Conservation (phyloP, 2,888 invertebrate species). For the Onchidella celtica region DNA sequence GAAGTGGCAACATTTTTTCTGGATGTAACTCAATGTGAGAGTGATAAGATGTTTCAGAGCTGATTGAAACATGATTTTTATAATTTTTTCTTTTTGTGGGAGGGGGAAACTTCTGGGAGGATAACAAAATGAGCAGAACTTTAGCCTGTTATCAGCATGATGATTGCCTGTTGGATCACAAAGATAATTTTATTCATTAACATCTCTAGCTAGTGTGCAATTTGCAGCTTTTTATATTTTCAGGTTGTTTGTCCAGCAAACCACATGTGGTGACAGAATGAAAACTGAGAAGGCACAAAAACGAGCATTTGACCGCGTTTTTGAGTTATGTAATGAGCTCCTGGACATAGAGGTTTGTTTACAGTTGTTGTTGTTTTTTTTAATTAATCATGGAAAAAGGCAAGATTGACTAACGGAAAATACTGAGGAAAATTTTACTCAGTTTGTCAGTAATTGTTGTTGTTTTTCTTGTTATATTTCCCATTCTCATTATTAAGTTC, state of each 20-base stretch:
- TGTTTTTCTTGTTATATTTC: background rate
- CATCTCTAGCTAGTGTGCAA: too few species aligned
- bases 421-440: background rate
- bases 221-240: constrained; percentile 31
- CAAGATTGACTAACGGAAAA: background rate
- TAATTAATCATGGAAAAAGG: background rate
- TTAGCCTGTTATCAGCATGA: too few species aligned
- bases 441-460: background rate
- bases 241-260: constrained; percentile 60
- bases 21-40: too few species aligned
- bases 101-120: too few species aligned
- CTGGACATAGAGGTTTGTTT: constrained; percentile 68
- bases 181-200: too few species aligned
- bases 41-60: too few species aligned
- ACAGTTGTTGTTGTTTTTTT: background rate
- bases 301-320: constrained; percentile 64
- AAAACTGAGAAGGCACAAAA: constrained; percentile 57
- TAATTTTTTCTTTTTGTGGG: too few species aligned
- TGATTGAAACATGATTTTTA: too few species aligned
- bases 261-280: constrained; percentile 34
- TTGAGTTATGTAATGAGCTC: constrained; percentile 62
- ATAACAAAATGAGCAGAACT: too few species aligned
- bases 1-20: too few species aligned
- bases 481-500: background rate
- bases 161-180: too few species aligned